A percentile compares a stretch with the other conserved stretches of the same genome.
phyloP scores from a whole-genome alignment of 2,797 vertebrate species.

The Thaleichthys pacificus region DNA sequence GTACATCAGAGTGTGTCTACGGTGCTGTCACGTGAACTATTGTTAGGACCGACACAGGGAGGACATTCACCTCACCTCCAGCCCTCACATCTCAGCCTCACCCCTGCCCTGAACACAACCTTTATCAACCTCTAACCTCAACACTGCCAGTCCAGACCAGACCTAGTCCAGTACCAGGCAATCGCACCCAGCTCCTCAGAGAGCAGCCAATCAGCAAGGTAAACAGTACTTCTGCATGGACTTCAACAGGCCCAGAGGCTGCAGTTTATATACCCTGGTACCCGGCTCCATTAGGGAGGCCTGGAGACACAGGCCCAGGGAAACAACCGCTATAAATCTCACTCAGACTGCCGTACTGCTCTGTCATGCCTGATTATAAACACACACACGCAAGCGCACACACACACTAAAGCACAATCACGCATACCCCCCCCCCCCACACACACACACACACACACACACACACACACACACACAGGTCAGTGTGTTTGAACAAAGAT shows the following conservation, averaged over 20 bases:
- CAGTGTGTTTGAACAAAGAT: too few relatives aligned
- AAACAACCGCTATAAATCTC: slow-evolving; percentile 62
- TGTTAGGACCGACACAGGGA: too few relatives aligned
- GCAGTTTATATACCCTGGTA: slow-evolving; percentile 61
- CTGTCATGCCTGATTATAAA: slow-evolving; percentile 61
- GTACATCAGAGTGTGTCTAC: background rate
- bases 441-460: too few relatives aligned
- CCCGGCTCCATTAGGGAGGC: slow-evolving; percentile 48
- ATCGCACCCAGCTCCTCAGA: slow-evolving; percentile 30
- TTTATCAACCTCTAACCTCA: too few relatives aligned
- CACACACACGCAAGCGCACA: background rate
- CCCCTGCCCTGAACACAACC: too few relatives aligned
- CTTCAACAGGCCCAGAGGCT: slow-evolving; percentile 49
- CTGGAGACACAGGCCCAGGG: slow-evolving; percentile 38
- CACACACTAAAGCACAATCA: background rate
- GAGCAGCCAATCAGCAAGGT: slow-evolving; percentile 69
- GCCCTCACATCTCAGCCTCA: too few relatives aligned
- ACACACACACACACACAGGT: too few relatives aligned
- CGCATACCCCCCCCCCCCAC: too few relatives aligned
- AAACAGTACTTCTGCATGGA: slow-evolving; percentile 58
- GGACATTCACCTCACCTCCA: too few relatives aligned
- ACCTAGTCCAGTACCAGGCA: slow-evolving; percentile 24
- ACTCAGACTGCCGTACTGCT: slow-evolving; percentile 47
- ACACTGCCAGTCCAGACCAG: slow-evolving; percentile 4
- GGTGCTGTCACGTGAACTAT: background rate